Base-by-base conservation (phyloP, 2,888 invertebrate species). In the Agriopis leucophaearia region DNA sequence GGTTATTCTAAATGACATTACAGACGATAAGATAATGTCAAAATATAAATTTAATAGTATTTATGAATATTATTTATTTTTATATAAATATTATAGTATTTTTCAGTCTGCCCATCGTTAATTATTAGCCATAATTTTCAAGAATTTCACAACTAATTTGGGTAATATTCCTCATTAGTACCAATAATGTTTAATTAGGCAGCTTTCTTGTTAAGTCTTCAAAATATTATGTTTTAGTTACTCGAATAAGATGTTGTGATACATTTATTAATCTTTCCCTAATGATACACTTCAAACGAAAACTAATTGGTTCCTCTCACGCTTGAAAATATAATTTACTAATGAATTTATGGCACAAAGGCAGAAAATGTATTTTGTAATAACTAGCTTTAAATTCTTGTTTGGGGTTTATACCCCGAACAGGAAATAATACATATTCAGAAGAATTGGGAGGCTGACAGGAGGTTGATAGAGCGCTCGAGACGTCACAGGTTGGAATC, bases 251-350 rank as follows among this genome's bases (percentile, higher is more conserved):
- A 52, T 45, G 16, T 18, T 38, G 44, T 61, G 38, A 40, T 40
- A 36, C 15, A 36, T 36, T 48, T 38, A 50, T 48, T 56, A 63
- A 63, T 63, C 48, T 56, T 36, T 18, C 40, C n/a, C 38, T 64
- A 64, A 64, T 59, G 64, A 64, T 47, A 27, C 16, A 27, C 48
- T 52, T 63, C 50, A 65, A 65, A 65, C 38, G 47, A 54, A 38
- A 42, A 35, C 13, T 54, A 65, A 59, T 54, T 59, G 54, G 45
- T 59, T 54, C 38, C 42, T 40, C 40, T 27, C 54, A 48, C 54
- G 52, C n/a, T 52, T 56, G 15, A 54, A 59, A 47, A 47, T 8
- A 27, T 59, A 58, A 64, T 51, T 36, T 45, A 36, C 52, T 64
- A 64, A 52, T 61, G 35, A 54, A 44, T 50, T 58, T 48, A 40